Percentiles rank a stretch among this genome's conserved stretches.
Conservation (phyloP, 2,113 vertebrate genomes). For the Ophthalmolycus amberensis region DNA sequence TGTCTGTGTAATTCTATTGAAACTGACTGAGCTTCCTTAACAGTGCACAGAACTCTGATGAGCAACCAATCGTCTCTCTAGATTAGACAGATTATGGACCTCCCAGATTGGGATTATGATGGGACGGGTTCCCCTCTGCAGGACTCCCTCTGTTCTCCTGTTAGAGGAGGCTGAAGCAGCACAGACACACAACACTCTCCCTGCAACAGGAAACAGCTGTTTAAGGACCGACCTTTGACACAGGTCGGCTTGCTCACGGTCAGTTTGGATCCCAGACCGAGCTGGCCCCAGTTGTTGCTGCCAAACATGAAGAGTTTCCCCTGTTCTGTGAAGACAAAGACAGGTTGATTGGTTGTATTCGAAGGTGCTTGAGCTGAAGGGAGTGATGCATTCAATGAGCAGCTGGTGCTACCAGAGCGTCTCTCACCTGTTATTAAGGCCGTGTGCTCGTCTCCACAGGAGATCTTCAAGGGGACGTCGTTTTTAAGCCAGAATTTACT, state of each 20-base stretch:
- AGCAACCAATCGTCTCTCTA: not conserved
- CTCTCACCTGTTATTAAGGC: constrained; percentile 91
- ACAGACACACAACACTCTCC: not conserved
- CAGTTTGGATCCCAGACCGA: constrained; percentile 91
- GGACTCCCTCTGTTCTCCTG: not conserved
- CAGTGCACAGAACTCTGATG: not conserved
- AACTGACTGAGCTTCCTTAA: not conserved
- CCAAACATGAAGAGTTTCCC: constrained; percentile 96
- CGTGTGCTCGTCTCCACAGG: constrained; percentile 95
- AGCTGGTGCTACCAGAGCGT: not conserved
- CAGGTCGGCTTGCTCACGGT: constrained; percentile 91
- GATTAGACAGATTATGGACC: constrained; percentile 55
- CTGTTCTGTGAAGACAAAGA: constrained; percentile 84
- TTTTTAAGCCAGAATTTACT: constrained; percentile 98
- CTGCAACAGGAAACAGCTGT: not conserved
- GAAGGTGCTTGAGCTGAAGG: not conserved
- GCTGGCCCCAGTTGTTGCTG: constrained; percentile 97
- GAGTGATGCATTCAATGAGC: not conserved
- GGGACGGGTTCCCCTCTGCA: not conserved
- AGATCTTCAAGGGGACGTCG: constrained; percentile 86
- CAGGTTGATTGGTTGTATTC: not conserved
- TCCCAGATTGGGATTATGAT: constrained; percentile 35
- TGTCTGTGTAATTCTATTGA: not conserved
- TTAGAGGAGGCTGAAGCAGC: constrained; percentile 24
- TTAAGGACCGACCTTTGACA: constrained; percentile 90